Evolutionary conservation across 2,797 vertebrate genomes (phyloP).

Genomic region (Fistularia tabacaria): DNA sequence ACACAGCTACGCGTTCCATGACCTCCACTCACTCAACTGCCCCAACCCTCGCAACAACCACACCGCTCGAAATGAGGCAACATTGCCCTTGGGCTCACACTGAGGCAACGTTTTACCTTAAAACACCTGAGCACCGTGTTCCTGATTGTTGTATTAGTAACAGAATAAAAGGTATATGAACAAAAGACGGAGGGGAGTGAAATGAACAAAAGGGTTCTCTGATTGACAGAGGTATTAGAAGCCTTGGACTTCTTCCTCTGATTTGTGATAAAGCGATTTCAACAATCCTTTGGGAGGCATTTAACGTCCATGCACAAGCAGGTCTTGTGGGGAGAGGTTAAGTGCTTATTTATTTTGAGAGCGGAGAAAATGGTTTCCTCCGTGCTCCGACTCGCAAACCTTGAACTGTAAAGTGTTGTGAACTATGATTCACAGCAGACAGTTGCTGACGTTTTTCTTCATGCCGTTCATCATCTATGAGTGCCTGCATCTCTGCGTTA

Average conservation of each 20-base stretch:
- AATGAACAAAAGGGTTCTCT: constrained; percentile 46
- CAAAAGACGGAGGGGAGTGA: constrained; percentile 19
- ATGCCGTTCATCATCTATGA: too few species aligned
- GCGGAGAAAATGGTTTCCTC: constrained; percentile 68
- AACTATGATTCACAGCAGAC: constrained; percentile 63
- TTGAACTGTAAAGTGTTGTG: constrained; percentile 72
- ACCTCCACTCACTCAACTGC: constrained; percentile 48
- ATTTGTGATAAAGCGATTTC: constrained; percentile 66
- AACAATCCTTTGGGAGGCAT: constrained; percentile 47
- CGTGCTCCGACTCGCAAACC: constrained; percentile 61
- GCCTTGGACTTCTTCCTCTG: constrained; percentile 46
- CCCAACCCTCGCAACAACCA: constrained; percentile 20
- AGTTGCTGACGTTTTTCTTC: constrained; percentile 6
- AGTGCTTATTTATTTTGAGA: constrained; percentile 77
- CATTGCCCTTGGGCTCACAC: constrained; percentile 12
- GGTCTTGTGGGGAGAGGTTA: constrained; percentile 69
- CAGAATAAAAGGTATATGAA: constrained; percentile 3
- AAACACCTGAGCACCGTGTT: constrained; percentile 12
- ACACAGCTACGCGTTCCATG: constrained; percentile 56
- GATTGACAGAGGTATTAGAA: constrained; percentile 66
- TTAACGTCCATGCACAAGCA: constrained; percentile 54
- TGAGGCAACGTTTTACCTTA: constrained; percentile 14
- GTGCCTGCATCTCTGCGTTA: too few species aligned
- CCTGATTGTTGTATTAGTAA: constrained; percentile 33
- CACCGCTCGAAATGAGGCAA: neutral